Conservation (phyloP, 1,140 invertebrate genomes). For the Penaeus indicus region DNA sequence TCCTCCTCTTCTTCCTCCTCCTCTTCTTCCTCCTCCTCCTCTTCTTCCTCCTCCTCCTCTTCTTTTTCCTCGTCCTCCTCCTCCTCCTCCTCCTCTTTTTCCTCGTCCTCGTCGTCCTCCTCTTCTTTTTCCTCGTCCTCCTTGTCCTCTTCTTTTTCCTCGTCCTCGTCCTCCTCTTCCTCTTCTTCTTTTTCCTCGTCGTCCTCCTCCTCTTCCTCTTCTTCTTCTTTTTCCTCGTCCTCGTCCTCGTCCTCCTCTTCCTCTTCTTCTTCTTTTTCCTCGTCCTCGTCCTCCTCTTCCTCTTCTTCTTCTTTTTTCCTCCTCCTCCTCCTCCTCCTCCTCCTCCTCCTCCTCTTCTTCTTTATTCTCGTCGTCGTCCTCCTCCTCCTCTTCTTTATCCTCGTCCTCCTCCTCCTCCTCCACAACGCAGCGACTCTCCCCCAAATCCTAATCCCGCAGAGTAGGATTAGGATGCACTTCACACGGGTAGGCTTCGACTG, state of each 20-base stretch:
- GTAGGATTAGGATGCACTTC: too few species aligned
- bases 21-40: neutral
- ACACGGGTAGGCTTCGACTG: too few species aligned
- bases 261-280: neutral
- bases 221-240: neutral
- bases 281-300: neutral
- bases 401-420: neutral
- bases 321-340: neutral
- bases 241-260: neutral
- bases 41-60: too few species aligned
- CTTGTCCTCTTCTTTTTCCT: neutral
- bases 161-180: neutral
- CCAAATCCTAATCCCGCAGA: too few species aligned
- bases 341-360: too few species aligned
- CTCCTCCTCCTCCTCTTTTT: neutral
- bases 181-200: neutral
- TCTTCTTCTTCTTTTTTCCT: neutral
- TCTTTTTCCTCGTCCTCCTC: neutral
- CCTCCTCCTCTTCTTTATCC: neutral
- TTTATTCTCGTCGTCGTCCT: neutral
- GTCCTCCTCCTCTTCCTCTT: neutral
- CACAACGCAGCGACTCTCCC: too few species aligned
- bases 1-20: neutral
- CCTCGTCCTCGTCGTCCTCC: neutral
- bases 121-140: too few species aligned